Evolutionary conservation across 2,113 vertebrate species (phyloP).

Genomic region (Chiloscyllium plagiosum): DNA sequence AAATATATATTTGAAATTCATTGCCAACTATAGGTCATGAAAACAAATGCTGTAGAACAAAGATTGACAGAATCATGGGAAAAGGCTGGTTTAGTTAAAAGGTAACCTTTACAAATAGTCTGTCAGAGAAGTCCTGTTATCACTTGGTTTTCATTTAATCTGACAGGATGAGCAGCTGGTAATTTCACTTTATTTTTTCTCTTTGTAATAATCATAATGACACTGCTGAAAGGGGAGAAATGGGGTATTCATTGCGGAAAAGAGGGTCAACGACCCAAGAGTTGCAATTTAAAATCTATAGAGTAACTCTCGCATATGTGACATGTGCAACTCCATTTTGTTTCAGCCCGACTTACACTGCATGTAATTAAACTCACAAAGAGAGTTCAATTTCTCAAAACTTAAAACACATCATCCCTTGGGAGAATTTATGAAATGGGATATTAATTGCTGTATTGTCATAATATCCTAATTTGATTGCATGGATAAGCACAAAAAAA

Average conservation of each 20-base stretch:
- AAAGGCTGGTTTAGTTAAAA: neutral
- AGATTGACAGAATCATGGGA: neutral
- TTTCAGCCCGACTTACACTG: neutral
- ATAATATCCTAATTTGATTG: neutral
- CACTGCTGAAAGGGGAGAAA: neutral
- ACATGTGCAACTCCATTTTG: constrained; percentile 15
- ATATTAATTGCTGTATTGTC: constrained; percentile 29
- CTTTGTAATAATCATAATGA: constrained; percentile 33
- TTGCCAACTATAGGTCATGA: neutral
- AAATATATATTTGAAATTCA: neutral
- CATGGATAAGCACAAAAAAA: neutral
- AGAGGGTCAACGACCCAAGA: constrained; percentile 28
- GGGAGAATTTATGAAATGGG: neutral
- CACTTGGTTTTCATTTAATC: constrained; percentile 30
- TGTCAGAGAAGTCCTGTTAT: neutral
- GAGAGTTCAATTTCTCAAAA: neutral
- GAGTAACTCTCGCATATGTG: neutral
- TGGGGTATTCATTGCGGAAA: neutral
- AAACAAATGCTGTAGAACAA: neutral
- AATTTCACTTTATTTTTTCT: constrained; percentile 37
- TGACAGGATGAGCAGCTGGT: constrained; percentile 36
- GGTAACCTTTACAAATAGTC: constrained; percentile 30
- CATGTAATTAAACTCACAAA: constrained; percentile 31
- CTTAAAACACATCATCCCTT: neutral
- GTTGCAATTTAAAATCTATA: constrained; percentile 30